Evolutionary conservation across 1,140 invertebrate genomes (phyloP).

Genomic region (Drosophila ambigua): DNA sequence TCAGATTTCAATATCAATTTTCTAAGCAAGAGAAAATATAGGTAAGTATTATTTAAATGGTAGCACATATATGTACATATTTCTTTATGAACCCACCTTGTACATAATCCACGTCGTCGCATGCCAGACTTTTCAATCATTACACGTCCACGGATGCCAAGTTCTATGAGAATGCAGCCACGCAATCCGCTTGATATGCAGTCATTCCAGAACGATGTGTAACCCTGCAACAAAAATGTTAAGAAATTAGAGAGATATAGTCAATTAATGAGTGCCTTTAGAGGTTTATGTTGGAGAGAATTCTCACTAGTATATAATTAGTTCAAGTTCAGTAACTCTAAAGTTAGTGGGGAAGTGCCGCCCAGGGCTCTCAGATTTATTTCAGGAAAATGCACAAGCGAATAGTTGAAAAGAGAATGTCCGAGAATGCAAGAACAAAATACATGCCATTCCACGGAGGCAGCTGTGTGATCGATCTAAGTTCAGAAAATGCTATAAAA

Average conservation of each 20-base stretch:
- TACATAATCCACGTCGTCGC: constrained; percentile 94
- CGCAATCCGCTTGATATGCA: constrained; percentile 99
- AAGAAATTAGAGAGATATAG: background rate
- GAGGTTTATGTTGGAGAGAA: too few species aligned
- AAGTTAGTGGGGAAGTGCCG: too few species aligned
- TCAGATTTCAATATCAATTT: constrained; percentile 89
- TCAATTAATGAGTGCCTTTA: background rate
- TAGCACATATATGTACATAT: background rate
- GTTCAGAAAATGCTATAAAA: too few species aligned
- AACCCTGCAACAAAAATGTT: constrained; percentile 89
- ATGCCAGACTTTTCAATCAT: constrained; percentile 98
- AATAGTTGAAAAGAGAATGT: too few species aligned
- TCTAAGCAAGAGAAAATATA: constrained; percentile 78
- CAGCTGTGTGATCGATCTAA: too few species aligned
- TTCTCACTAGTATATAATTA: too few species aligned
- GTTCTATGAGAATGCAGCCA: constrained; percentile 99
- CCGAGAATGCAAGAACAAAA: too few species aligned
- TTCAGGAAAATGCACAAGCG: too few species aligned
- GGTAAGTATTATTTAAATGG: background rate
- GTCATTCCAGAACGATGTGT: constrained; percentile 99
- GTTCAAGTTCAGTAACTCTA: too few species aligned
- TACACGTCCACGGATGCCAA: constrained; percentile 96
- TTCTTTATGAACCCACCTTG: constrained; percentile 87
- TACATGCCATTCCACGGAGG: too few species aligned
- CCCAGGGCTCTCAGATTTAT: too few species aligned